phyloP scores from a whole-genome alignment of 92 coral and sea anemone species.

The Diadumene lineata region DNA sequence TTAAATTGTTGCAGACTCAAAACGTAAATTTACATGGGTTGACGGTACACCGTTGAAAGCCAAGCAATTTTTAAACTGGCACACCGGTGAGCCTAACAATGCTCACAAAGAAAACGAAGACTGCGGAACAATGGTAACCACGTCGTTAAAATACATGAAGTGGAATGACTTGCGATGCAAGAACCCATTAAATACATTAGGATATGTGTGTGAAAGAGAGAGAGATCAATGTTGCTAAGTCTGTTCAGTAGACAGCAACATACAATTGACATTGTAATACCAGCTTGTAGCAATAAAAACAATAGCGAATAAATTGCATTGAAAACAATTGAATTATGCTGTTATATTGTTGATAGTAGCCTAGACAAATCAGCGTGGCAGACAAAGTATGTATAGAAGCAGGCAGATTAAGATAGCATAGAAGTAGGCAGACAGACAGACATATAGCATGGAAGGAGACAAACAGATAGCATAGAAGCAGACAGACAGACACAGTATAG shows the following conservation, averaged over 20 bases:
- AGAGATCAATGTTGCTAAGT: not conserved
- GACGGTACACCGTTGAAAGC: not conserved
- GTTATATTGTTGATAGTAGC: too few species aligned
- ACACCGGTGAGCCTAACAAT: not conserved
- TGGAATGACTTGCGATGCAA: not conserved
- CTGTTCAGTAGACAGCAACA: not conserved
- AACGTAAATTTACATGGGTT: constrained; percentile 5
- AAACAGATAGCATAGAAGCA: too few species aligned
- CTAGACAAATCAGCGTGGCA: too few species aligned
- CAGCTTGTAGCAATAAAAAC: not conserved
- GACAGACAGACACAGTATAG: too few species aligned
- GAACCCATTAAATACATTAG: not conserved
- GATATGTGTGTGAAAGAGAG: not conserved
- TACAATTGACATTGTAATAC: not conserved
- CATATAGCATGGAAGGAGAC: too few species aligned
- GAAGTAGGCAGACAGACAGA: too few species aligned
- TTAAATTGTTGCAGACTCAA: not conserved
- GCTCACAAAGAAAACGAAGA: not conserved
- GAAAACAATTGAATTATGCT: too few species aligned
- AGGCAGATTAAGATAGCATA: too few species aligned
- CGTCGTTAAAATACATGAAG: not conserved
- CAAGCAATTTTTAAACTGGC: not conserved
- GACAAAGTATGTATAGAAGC: too few species aligned
- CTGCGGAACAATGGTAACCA: not conserved
- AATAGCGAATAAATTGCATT: not conserved